phyloP scores from a whole-genome alignment of 2,888 invertebrate genomes.

The Melanotus villosus region DNA sequence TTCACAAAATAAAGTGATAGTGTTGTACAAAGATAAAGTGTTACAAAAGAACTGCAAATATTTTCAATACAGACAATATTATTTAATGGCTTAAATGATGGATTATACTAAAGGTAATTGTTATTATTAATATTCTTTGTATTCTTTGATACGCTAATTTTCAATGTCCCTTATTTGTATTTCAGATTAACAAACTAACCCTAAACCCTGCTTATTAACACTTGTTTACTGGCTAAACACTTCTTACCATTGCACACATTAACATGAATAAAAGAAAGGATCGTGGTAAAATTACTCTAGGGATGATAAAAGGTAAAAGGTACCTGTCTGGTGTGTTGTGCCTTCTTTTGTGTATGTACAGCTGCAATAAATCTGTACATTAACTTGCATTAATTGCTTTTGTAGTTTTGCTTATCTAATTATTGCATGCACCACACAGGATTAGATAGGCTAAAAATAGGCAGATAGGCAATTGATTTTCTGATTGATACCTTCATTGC shows the following conservation, averaged over 20 bases:
- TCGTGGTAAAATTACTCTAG: conserved; percentile 65
- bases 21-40: neutral
- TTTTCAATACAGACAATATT: neutral
- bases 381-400: neutral
- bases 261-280: conserved; percentile 59
- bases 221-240: neutral
- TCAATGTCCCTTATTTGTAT: neutral
- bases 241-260: neutral
- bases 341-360: conserved; percentile 38
- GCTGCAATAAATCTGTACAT: conserved; percentile 9
- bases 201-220: neutral
- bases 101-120: neutral
- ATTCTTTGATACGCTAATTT: conserved; percentile 4
- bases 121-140: neutral
- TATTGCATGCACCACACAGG: neutral
- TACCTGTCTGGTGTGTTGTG: conserved; percentile 59
- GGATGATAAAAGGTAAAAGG: conserved; percentile 67
- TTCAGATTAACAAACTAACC: conserved; percentile 30
- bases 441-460: neutral
- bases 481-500: too few species aligned
- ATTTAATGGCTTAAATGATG: neutral
- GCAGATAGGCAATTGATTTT: neutral
- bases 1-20: neutral
- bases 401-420: neutral
- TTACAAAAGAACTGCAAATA: neutral